Conservation (phyloP, 2,888 invertebrate species). For the Dryocosmus kuriphilus region DNA sequence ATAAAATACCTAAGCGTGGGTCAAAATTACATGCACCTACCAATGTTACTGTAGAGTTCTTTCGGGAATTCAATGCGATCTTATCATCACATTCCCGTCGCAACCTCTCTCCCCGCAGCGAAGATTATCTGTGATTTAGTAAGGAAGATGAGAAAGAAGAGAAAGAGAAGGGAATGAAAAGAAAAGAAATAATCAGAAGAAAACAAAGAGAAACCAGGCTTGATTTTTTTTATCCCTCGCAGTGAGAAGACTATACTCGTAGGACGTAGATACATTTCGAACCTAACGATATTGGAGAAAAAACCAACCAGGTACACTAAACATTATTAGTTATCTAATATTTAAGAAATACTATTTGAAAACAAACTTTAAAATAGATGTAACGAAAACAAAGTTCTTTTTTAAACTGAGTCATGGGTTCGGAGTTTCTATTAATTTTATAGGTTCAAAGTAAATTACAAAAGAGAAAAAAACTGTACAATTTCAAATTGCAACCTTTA, state of each 20-base stretch:
- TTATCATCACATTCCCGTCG: slow-evolving; percentile 58
- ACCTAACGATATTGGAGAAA: not conserved
- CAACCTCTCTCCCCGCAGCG: slow-evolving; percentile 62
- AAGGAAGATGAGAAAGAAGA: slow-evolving; percentile 41
- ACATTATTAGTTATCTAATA: not conserved
- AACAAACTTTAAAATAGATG: no score
- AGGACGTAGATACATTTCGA: not conserved
- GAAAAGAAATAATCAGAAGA: slow-evolving; percentile 10
- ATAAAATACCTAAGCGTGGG: slow-evolving; percentile 39
- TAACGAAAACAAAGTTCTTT: no score
- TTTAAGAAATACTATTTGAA: not conserved
- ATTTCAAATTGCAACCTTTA: no score
- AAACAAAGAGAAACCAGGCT: slow-evolving; percentile 9
- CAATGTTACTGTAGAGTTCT: slow-evolving; percentile 41
- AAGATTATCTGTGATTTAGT: slow-evolving; percentile 69
- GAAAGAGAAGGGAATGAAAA: slow-evolving; percentile 47
- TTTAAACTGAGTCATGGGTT: no score
- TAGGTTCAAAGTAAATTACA: no score
- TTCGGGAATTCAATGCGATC: slow-evolving; percentile 65
- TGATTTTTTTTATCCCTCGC: slow-evolving; percentile 9
- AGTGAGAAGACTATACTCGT: not conserved
- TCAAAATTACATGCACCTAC: slow-evolving; percentile 38
- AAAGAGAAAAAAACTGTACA: no score
- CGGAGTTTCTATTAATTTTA: no score
- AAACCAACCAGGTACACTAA: not conserved